These are phyloP conservation scores for Pristionchus japonicus DNA, from an alignment of 2,888 invertebrate genomes.

Conservation along the genomic window DNA sequence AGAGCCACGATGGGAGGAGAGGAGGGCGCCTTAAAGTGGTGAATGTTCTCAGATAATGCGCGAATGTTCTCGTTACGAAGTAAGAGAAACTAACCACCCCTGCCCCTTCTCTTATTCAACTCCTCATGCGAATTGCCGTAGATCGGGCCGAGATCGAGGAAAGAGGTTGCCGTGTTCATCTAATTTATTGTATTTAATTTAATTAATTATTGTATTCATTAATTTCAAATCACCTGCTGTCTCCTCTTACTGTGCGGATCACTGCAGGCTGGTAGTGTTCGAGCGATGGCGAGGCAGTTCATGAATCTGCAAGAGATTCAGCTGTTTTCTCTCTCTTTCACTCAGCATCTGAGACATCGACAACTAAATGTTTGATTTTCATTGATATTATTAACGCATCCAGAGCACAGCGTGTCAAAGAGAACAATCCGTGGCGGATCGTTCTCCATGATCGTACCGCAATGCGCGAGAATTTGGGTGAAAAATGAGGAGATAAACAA, in stretches of 20 bases:
- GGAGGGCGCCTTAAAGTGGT: not conserved
- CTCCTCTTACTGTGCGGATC: not conserved
- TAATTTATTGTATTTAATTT: slow-evolving; percentile 51
- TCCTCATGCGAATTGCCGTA: slow-evolving; percentile 44
- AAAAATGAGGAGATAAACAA: too few relatives aligned
- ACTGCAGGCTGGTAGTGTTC: slow-evolving; percentile 5
- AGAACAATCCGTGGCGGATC: too few relatives aligned
- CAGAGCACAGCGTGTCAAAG: too few relatives aligned
- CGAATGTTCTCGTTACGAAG: too few relatives aligned
- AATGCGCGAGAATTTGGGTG: too few relatives aligned
- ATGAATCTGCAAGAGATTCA: slow-evolving; percentile 38
- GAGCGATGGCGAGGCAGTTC: not conserved
- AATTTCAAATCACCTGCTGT: slow-evolving; percentile 23
- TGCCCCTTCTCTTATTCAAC: not conserved
- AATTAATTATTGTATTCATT: too few relatives aligned
- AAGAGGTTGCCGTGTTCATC: slow-evolving; percentile 55
- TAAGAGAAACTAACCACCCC: slow-evolving; percentile 25
- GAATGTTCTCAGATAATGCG: not conserved
- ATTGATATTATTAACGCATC: too few relatives aligned
- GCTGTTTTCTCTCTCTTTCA: too few relatives aligned
- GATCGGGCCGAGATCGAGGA: slow-evolving; percentile 54
- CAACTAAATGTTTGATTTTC: too few relatives aligned
- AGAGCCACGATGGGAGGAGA: not conserved
- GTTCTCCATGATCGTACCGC: too few relatives aligned
- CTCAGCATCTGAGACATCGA: too few relatives aligned